phyloP scores from a whole-genome alignment of 2,888 invertebrate genomes.

The Corbicula japonica region DNA sequence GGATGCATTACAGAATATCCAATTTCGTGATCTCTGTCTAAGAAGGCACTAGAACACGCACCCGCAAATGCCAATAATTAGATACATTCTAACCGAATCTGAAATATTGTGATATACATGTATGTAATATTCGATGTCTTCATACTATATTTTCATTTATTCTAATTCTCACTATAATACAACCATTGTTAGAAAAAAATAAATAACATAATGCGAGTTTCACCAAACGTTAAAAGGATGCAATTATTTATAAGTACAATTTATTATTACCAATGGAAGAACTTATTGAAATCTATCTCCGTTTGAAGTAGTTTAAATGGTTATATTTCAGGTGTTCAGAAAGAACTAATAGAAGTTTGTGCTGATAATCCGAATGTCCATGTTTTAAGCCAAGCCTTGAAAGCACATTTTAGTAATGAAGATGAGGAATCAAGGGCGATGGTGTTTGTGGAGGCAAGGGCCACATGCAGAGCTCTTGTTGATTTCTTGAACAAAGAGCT shows the following conservation, averaged over 20 bases:
- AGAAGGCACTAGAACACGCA: too few relatives aligned
- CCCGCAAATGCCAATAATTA: too few relatives aligned
- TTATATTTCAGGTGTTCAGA: slow-evolving; percentile 19
- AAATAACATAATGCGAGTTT: neutral
- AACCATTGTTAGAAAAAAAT: neutral
- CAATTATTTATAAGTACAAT: neutral
- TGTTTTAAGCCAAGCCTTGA: slow-evolving; percentile 3
- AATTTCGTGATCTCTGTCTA: too few relatives aligned
- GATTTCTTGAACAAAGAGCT: slow-evolving; percentile 19
- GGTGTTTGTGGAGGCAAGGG: slow-evolving; percentile 34
- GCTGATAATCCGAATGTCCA: slow-evolving; percentile 39
- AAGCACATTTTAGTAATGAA: slow-evolving; percentile 11
- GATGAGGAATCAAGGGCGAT: slow-evolving; percentile 40
- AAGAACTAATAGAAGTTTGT: neutral
- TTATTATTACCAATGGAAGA: neutral
- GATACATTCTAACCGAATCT: too few relatives aligned
- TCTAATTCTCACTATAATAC: neutral
- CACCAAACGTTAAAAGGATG: neutral
- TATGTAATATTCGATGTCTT: too few relatives aligned
- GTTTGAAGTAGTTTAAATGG: too few relatives aligned
- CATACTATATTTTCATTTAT: neutral
- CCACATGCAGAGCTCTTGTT: slow-evolving; percentile 36
- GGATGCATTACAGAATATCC: too few relatives aligned
- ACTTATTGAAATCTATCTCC: neutral
- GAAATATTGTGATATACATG: too few relatives aligned